Evolutionary conservation across 2,888 invertebrate genomes (phyloP), one percentile per base, ranked within the genome.

Genomic region (Eupithecia centaureata): DNA sequence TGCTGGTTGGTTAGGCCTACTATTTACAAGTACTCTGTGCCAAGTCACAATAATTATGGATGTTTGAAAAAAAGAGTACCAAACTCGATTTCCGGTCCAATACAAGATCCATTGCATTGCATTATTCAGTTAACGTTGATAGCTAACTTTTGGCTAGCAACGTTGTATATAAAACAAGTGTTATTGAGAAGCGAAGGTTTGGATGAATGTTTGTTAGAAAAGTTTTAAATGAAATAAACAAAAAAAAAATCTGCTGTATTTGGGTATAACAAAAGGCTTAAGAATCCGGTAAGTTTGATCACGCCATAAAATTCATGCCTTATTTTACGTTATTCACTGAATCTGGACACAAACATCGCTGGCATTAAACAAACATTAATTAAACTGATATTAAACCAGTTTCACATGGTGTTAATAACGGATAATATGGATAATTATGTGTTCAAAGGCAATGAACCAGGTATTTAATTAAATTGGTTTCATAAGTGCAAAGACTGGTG

Each of bases 381-480:
- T 1, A 18, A 10, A 18, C 42, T 18, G 42, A 10, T 8, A 42
- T 42, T 2, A 18, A 42, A 42, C n/a, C 38, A n/a, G 2, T 18
- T 18, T 10, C 18, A 18, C 10, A 18, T 27, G 15, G 28, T 30
- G 28, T 8, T 52, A 5, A 15, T 52, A 28, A 28, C 27, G 15
- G 52, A 8, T 27, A 1, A 27, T 27, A 5, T 15, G 7, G 25
- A 15, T 27, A n/a, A 27, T 27, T 28, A 54, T 18, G 27, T 30
- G 28, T 27, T 15, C 15, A n/a, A 12, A 30, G 15, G 15, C 54
- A 56, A 56, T 56, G n/a, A 28, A 28, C 54, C 5, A 5, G 15
- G 28, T 18, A 30, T 22, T 63, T 47, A 47, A 47, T 58, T 60
- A 60, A 58, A 38, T 54, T 22, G 27, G n/a, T 47, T 47, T 2